phyloP scores from a whole-genome alignment of 2,888 invertebrate genomes.

The Scrobipalpa atriplicella region DNA sequence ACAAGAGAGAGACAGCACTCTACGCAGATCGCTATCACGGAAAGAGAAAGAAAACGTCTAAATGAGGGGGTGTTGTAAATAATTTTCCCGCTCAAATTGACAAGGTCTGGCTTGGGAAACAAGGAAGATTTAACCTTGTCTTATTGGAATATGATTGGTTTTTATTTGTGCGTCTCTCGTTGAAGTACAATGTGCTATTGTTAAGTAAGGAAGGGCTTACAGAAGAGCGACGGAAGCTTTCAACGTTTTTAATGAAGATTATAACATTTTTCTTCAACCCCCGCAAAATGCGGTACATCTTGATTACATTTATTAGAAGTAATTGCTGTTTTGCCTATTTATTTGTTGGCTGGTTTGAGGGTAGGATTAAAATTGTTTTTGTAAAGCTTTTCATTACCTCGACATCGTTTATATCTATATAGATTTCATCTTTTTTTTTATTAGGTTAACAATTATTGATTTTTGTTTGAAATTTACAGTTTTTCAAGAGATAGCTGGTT shows the following conservation, averaged over 20 bases:
- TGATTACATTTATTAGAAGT: conserved; percentile 22
- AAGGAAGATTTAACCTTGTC: conserved; percentile 9
- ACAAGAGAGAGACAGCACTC: conserved; percentile 52
- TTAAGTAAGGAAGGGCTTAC: conserved; percentile 66
- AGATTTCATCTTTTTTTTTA: not conserved
- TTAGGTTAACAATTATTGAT: not conserved
- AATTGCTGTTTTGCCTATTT: conserved; percentile 16
- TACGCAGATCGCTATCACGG: conserved; percentile 40
- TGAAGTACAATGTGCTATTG: conserved; percentile 58
- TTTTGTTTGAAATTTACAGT: not conserved
- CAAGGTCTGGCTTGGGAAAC: conserved; percentile 48
- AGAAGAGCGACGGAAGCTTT: conserved; percentile 63
- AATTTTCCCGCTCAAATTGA: conserved; percentile 66
- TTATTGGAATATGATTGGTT: conserved; percentile 39
- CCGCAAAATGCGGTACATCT: conserved; percentile 18
- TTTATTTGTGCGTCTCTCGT: conserved; percentile 39
- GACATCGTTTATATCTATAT: not conserved
- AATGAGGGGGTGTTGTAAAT: conserved; percentile 76
- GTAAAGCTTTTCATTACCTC: too few species aligned
- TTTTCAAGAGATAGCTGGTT: too few species aligned
- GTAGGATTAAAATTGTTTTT: not conserved
- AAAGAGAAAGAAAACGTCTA: conserved; percentile 59
- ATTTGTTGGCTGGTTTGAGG: conserved; percentile 14
- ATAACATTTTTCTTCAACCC: conserved; percentile 38
- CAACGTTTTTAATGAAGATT: conserved; percentile 61